These are phyloP conservation scores for Synergus laeviventris DNA, from an alignment of 2,888 invertebrate genomes.

Conservation along the genomic window DNA sequence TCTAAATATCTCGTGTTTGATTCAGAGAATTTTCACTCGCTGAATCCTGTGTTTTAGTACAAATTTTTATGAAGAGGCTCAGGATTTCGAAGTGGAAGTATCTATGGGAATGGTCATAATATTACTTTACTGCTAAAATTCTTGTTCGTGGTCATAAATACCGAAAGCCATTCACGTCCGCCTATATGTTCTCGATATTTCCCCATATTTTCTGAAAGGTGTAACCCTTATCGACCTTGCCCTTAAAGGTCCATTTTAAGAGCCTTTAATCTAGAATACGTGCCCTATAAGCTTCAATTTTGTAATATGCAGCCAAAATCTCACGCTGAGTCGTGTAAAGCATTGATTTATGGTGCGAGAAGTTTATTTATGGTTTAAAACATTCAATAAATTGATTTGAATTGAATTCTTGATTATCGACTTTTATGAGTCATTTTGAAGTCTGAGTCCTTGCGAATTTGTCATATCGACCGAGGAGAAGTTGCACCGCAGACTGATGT, in stretches of 20 bases:
- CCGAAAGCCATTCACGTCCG: neutral
- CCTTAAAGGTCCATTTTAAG: slow-evolving; percentile 5
- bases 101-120: slow-evolving; percentile 11
- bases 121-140: slow-evolving; percentile 19
- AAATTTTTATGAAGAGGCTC: neutral
- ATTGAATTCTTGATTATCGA: slow-evolving; percentile 11
- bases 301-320: slow-evolving; percentile 4
- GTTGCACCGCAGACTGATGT: slow-evolving; percentile 61
- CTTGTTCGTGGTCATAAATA: neutral
- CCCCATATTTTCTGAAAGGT: neutral
- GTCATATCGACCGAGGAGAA: slow-evolving; percentile 65
- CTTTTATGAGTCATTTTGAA: neutral
- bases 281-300: neutral
- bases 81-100: neutral
- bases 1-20: slow-evolving; percentile 15
- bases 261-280: neutral
- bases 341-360: neutral
- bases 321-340: neutral
- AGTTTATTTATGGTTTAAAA: neutral
- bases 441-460: slow-evolving; percentile 46
- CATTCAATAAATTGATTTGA: too few relatives aligned
- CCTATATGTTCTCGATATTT: neutral
- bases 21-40: slow-evolving; percentile 5
- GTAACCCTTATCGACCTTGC: neutral
- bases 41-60: neutral